These are phyloP conservation scores for Vireo altiloquus DNA, from an alignment of 2,113 vertebrate species.

Conservation along the genomic window DNA sequence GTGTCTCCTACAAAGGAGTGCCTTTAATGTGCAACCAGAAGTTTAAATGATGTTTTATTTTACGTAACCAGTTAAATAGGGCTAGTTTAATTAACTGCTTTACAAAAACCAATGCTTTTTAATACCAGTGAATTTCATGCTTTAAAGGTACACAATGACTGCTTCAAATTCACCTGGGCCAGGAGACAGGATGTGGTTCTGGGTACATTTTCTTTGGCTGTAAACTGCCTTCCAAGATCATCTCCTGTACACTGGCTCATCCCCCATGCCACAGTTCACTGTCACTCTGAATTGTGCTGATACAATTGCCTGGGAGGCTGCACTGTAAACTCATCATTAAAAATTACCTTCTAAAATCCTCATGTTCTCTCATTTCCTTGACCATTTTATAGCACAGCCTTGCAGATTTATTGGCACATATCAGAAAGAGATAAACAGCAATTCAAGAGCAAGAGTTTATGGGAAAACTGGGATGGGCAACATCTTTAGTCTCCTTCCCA, in stretches of 20 bases:
- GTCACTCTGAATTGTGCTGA: neutral
- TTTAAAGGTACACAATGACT: neutral
- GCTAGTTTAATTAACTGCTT: neutral
- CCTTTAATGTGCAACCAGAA: neutral
- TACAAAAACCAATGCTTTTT: neutral
- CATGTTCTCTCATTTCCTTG: constrained; percentile 25
- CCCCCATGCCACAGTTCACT: fast-evolving
- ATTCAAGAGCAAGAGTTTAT: neutral
- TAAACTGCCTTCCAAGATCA: neutral
- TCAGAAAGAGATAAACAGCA: neutral
- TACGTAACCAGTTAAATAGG: neutral
- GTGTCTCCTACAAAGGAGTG: neutral
- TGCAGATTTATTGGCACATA: neutral
- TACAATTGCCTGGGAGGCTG: neutral
- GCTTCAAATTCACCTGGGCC: neutral
- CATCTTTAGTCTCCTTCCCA: neutral
- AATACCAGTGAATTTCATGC: neutral
- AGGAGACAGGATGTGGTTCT: neutral
- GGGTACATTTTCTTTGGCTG: neutral
- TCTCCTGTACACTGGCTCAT: fast-evolving
- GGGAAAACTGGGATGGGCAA: neutral
- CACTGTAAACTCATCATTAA: neutral
- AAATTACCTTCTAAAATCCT: constrained; percentile 15
- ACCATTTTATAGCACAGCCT: neutral
- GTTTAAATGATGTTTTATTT: neutral